These are phyloP conservation scores for Griposia aprilina DNA, from an alignment of 2,888 invertebrate genomes.

Conservation along the genomic window DNA sequence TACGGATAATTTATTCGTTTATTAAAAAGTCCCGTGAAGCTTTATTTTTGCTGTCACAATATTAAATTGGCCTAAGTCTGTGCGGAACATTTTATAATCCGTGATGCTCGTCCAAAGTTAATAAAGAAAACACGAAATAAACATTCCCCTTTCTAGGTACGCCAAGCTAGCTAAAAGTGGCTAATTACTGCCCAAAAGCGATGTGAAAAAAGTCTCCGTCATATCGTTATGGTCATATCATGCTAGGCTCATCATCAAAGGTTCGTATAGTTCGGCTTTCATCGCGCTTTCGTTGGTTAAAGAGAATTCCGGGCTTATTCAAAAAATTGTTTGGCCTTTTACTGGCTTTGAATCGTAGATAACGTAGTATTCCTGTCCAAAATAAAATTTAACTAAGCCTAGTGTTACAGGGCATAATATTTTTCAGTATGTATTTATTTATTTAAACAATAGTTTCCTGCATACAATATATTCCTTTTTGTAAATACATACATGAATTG, in stretches of 20 bases:
- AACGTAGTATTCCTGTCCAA: slow-evolving; percentile 10
- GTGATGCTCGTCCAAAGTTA: slow-evolving; percentile 44
- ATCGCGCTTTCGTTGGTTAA: slow-evolving; percentile 39
- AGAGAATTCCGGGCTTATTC: slow-evolving; percentile 47
- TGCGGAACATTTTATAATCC: slow-evolving; percentile 43
- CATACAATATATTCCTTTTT: slow-evolving; percentile 13
- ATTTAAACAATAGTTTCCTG: slow-evolving; percentile 9
- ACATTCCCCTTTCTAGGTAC: slow-evolving; percentile 34
- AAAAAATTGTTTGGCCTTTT: slow-evolving; percentile 42
- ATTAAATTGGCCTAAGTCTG: slow-evolving; percentile 44
- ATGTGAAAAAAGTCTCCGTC: slow-evolving; percentile 45
- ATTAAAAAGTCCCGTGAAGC: slow-evolving; percentile 53
- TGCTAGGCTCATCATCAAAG: slow-evolving; percentile 60
- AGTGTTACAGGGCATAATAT: not conserved
- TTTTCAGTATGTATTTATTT: not conserved
- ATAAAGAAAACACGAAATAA: slow-evolving; percentile 62
- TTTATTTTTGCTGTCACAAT: slow-evolving; percentile 48
- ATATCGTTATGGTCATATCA: slow-evolving; percentile 52
- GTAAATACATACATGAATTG: slow-evolving; percentile 37
- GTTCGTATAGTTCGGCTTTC: slow-evolving; percentile 52
- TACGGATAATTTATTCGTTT: slow-evolving; percentile 66
- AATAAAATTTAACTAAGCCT: slow-evolving; percentile 20
- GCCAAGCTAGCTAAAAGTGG: slow-evolving; percentile 48
- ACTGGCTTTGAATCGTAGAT: slow-evolving; percentile 34
- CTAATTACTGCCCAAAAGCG: slow-evolving; percentile 59